A percentile compares a stretch with the other conserved stretches of the same genome.
phyloP scores from a whole-genome alignment of 2,797 vertebrate species.

The Pitangus sulphuratus region DNA sequence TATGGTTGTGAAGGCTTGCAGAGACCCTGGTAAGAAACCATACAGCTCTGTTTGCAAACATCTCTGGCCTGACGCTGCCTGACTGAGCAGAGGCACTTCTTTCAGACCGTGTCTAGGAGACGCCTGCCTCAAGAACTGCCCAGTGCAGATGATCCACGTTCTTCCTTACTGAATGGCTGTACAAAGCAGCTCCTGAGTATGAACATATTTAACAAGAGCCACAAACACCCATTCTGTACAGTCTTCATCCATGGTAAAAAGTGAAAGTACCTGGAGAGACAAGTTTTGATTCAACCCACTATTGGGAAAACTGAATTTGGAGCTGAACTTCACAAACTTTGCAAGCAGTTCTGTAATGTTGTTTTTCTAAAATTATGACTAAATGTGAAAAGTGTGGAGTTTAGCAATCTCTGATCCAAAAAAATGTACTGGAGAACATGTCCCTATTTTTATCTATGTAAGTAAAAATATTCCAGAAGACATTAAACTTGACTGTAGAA shows the following conservation, averaged over 20 bases:
- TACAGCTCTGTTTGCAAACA: background rate
- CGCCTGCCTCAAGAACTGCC: background rate
- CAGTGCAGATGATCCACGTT: background rate
- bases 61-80: background rate
- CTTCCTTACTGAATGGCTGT: background rate
- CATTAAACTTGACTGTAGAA: slow-evolving; percentile 46
- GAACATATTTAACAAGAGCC: background rate
- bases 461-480: slow-evolving; percentile 66
- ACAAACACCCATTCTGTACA: background rate
- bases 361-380: slow-evolving; percentile 60
- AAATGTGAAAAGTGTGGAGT: slow-evolving; percentile 62
- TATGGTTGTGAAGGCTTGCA: background rate
- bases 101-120: background rate
- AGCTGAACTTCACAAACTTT: slow-evolving; percentile 35
- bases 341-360: slow-evolving; percentile 36
- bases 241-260: background rate
- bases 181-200: background rate
- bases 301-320: background rate
- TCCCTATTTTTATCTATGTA: slow-evolving; percentile 59
- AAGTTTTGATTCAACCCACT: background rate
- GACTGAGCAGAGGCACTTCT: background rate
- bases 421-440: slow-evolving; percentile 64
- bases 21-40: background rate
- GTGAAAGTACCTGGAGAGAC: background rate
- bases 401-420: slow-evolving; percentile 62